phyloP scores from a whole-genome alignment of 1,140 invertebrate species.

The Rhizoglyphus robini region DNA sequence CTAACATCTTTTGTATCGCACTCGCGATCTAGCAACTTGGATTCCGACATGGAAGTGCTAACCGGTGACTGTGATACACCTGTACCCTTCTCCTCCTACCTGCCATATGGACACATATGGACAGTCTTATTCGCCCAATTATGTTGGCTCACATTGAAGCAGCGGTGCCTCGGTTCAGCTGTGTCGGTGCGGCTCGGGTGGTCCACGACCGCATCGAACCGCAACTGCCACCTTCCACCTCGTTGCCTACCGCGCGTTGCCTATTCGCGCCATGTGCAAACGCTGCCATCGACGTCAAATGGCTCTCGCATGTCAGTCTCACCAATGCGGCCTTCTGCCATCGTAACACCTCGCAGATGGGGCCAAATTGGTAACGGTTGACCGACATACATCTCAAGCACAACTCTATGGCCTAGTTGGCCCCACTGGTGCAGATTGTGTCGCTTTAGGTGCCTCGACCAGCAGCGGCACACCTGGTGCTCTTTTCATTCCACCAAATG shows the following conservation, averaged over 20 bases:
- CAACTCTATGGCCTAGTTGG: background rate
- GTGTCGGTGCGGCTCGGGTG: constrained; percentile 8
- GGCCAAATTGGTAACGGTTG: background rate
- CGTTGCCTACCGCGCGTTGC: background rate
- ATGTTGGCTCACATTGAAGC: background rate
- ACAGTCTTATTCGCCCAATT: background rate
- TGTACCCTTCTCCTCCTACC: background rate
- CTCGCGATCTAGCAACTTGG: background rate
- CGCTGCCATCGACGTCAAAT: constrained; percentile 22
- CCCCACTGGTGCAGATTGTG: background rate
- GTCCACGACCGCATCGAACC: background rate
- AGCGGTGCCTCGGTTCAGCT: background rate
- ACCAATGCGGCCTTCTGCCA: constrained; percentile 8
- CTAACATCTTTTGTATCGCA: background rate
- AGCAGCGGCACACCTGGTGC: background rate
- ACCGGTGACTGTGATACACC: background rate
- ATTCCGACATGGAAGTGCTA: background rate
- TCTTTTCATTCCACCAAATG: background rate
- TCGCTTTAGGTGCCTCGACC: background rate
- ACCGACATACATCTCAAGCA: background rate
- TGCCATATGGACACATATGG: background rate
- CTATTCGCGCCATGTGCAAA: constrained; percentile 18
- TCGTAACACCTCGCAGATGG: background rate
- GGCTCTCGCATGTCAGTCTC: constrained; percentile 9
- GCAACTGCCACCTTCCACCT: background rate